Evolutionary conservation across 2,888 invertebrate species (phyloP).

Genomic region (Drosophila birchii): DNA sequence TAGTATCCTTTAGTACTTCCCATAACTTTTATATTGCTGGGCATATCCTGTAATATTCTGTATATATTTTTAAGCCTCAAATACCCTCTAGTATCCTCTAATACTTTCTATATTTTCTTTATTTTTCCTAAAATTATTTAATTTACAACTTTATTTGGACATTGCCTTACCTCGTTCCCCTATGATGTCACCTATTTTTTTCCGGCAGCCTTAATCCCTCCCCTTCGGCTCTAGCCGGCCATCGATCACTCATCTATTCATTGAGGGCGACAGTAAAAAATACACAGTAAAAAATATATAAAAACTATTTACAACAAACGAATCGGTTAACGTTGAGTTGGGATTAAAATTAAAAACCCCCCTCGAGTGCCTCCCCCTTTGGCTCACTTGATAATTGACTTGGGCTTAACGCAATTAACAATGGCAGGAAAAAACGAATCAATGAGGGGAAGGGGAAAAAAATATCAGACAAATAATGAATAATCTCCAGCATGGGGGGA

Average conservation of each 20-base stretch:
- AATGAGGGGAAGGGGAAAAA: constrained; percentile 18
- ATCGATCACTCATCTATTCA: constrained; percentile 25
- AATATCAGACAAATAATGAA: constrained; percentile 50
- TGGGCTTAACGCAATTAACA: constrained; percentile 71
- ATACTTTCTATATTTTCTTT: neutral
- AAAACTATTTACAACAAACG: constrained; percentile 21
- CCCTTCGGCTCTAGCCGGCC: neutral
- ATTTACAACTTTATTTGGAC: no score
- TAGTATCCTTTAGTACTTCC: neutral
- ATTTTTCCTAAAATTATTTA: neutral
- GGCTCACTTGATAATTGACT: constrained; percentile 68
- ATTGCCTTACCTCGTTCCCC: neutral
- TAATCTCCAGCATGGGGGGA: constrained; percentile 27
- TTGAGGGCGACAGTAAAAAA: neutral
- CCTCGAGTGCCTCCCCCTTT: neutral
- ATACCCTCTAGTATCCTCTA: neutral
- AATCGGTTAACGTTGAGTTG: constrained; percentile 39
- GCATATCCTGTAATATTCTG: neutral
- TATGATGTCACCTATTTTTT: constrained; percentile 14
- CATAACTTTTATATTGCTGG: no score
- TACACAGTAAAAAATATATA: neutral
- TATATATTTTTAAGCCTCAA: neutral
- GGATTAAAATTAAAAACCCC: constrained; percentile 63
- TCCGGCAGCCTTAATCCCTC: neutral
- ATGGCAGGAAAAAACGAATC: constrained; percentile 40